Conservation (phyloP, 2,888 invertebrate genomes). For the Hyalella azteca region DNA sequence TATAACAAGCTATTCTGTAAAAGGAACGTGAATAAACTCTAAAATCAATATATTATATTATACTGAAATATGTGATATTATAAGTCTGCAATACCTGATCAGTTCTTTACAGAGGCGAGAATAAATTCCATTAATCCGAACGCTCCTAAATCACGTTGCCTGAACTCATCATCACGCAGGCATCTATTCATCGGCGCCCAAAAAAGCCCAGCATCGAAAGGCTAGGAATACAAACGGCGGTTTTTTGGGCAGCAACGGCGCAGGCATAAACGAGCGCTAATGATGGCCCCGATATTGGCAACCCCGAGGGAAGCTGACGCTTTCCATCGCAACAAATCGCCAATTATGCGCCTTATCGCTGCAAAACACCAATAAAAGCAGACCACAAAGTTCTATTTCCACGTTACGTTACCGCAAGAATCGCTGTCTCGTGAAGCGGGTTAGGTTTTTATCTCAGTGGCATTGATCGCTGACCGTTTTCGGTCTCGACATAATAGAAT, state of each 20-base stretch:
- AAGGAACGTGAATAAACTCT: too few species aligned
- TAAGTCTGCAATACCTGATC: too few species aligned
- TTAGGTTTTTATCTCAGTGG: too few species aligned
- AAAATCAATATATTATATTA: too few species aligned
- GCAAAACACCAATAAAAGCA: constrained; percentile 33
- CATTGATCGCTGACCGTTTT: too few species aligned
- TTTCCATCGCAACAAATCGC: constrained; percentile 29
- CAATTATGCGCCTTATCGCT: constrained; percentile 34
- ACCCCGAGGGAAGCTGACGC: constrained; percentile 25
- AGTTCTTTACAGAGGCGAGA: too few species aligned
- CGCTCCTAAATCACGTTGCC: not conserved
- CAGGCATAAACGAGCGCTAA: constrained; percentile 27
- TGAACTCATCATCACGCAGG: not conserved
- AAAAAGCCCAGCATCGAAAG: too few species aligned
- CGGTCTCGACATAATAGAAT: too few species aligned
- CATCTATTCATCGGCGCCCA: too few species aligned
- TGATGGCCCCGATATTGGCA: constrained; percentile 29
- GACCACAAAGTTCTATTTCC: not conserved
- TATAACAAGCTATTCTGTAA: too few species aligned
- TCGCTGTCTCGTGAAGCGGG: not conserved
- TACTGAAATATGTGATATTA: too few species aligned
- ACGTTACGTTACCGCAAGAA: not conserved
- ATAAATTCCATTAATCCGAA: too few species aligned
- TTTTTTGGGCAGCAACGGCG: constrained; percentile 22
- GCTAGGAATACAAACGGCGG: not conserved